Base-by-base conservation (phyloP, 2,888 invertebrate genomes). In the Loripinus fragilis region DNA sequence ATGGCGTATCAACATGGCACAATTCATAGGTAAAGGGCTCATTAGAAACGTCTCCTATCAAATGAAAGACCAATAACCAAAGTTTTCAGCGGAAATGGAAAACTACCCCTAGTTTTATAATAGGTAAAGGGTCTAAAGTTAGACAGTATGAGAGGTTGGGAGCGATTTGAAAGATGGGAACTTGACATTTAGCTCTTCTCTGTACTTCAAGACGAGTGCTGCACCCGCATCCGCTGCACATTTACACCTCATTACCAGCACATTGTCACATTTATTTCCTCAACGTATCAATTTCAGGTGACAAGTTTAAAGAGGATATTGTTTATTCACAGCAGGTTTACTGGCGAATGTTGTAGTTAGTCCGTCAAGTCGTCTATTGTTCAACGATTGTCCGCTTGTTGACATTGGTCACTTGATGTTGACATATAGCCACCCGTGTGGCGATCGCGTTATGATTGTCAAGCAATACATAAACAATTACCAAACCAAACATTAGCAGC, bases 381-480 rank as follows among this genome's bases (percentile, higher is more conserved):
- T 33, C 33, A 17, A 1, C 20, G 30, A 50, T 52, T 38, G 41
- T 70, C n/a, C 25, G n/a, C 20, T 35, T 71, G 52, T 71, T 71
- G 71, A 71, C 71, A 60, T 33, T 71, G 71, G 71, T 71, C 71
- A 55, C 28, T 55, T 28, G 35, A 70, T 35, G 70, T 70, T 60
- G 60, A 60, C 60, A 60, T 33, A 60, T 71, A 67, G 66, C 79
- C 45, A 77, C 77, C 79, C 71, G 60, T 79, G 76, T 82, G 82
- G 82, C 50, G 42, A 30, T 55, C 7, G 41, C 42, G 38, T 28
- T 48, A 41, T 25, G 71, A 78, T 79, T 79, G 82, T 77, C 66
- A 65, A 45, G 15, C 74, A 77, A 82, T 77, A 76, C 82, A 82
- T 82, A 82, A 82, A 82, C 79, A 82, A 82, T 82, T 82, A 82